Conservation (phyloP, 1,140 invertebrate species). For the Cheumatopsyche charites region DNA sequence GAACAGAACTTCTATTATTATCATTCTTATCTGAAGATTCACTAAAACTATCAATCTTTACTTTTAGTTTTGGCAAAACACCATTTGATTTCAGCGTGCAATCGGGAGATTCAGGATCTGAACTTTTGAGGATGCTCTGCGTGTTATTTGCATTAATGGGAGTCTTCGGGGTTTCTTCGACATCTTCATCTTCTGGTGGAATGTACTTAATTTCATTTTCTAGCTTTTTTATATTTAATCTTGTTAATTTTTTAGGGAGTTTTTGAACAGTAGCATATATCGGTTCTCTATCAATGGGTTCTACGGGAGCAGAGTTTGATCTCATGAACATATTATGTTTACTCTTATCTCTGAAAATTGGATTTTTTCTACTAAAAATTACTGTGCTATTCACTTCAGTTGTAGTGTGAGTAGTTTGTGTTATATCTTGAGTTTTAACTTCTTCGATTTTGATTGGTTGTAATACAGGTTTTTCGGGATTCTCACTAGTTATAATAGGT, state of each 20-base stretch:
- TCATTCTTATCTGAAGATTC: slow-evolving; percentile 44
- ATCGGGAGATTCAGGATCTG: slow-evolving; percentile 23
- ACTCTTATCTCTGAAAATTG: slow-evolving; percentile 51
- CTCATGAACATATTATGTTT: slow-evolving; percentile 54
- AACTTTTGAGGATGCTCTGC: slow-evolving; percentile 7
- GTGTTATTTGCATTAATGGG: background rate
- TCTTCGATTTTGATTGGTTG: slow-evolving; percentile 11
- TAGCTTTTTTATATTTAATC: slow-evolving; percentile 59
- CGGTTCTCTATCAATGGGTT: slow-evolving; percentile 56
- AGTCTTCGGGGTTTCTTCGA: background rate
- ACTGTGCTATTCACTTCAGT: slow-evolving; percentile 61
- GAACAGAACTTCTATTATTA: slow-evolving; percentile 31
- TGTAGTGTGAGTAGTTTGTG: slow-evolving; percentile 51
- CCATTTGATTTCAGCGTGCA: slow-evolving; percentile 30
- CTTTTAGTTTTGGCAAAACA: slow-evolving; percentile 17
- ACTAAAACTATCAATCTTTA: slow-evolving; percentile 41
- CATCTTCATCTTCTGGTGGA: slow-evolving; percentile 44
- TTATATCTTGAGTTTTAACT: slow-evolving; percentile 31
- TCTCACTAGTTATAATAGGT: slow-evolving; percentile 44
- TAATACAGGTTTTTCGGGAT: background rate
- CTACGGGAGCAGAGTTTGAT: slow-evolving; percentile 60
- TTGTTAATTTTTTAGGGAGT: slow-evolving; percentile 57
- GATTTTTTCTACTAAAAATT: slow-evolving; percentile 59
- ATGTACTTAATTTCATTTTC: slow-evolving; percentile 61
- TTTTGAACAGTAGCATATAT: slow-evolving; percentile 62